Evolutionary conservation across 2,113 vertebrate genomes (phyloP).

Genomic region (Jacana jacana): DNA sequence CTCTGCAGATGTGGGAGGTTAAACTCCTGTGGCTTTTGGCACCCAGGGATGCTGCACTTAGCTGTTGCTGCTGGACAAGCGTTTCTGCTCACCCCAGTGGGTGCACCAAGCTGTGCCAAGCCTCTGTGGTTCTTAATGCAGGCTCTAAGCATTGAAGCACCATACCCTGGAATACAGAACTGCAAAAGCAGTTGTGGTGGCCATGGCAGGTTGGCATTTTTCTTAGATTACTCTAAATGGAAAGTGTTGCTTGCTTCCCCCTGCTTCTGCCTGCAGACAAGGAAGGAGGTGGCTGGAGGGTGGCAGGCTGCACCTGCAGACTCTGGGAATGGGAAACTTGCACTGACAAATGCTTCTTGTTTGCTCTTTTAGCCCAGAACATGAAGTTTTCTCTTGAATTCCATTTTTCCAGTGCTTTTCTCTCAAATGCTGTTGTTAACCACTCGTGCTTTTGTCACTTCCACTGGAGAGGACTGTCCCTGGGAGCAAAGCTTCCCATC

Average conservation of each 20-base stretch:
- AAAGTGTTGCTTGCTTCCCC: neutral
- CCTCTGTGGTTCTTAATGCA: neutral
- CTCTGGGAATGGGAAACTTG: neutral
- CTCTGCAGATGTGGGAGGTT: neutral
- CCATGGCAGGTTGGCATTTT: neutral
- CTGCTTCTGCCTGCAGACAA: neutral
- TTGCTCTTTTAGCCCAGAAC: neutral
- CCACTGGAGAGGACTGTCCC: neutral
- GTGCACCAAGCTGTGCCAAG: neutral
- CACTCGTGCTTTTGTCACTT: neutral
- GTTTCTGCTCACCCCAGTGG: neutral
- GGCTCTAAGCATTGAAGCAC: neutral
- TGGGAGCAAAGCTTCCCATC: neutral
- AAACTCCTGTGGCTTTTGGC: neutral
- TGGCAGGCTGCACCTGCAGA: neutral
- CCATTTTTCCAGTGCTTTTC: neutral
- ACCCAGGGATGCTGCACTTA: neutral
- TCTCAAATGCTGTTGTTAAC: rapidly evolving
- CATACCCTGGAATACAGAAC: neutral
- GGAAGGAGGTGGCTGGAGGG: neutral
- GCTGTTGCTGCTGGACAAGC: neutral
- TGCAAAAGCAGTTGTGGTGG: neutral
- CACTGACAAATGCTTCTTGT: neutral
- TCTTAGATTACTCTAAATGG: neutral
- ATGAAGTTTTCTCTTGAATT: neutral